Percentiles rank a stretch among this genome's conserved stretches.
phyloP scores from a whole-genome alignment of 2,888 invertebrate genomes.

The Caenorhabditis japonica region DNA sequence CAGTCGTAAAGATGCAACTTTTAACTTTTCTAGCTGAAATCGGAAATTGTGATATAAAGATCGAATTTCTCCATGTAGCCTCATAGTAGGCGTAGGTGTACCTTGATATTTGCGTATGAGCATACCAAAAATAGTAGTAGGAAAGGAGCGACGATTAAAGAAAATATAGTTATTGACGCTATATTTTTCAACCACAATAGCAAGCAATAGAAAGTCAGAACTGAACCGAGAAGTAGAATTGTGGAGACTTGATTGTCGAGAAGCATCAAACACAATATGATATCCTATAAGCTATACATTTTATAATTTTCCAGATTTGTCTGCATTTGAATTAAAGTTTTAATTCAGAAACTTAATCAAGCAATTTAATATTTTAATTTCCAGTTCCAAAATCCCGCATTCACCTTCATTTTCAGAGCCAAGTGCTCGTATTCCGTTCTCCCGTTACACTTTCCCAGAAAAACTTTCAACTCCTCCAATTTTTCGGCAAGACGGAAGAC shows the following conservation, averaged over 20 bases:
- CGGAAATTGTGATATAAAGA: neutral
- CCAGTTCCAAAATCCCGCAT: too few relatives aligned
- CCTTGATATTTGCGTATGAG: constrained; percentile 28
- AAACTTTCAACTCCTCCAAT: constrained; percentile 18
- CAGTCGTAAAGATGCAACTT: constrained; percentile 41
- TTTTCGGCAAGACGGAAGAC: constrained; percentile 32
- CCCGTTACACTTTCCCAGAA: constrained; percentile 46
- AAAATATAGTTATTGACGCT: constrained; percentile 21
- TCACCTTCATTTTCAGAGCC: constrained; percentile 45
- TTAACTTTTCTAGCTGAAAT: constrained; percentile 40
- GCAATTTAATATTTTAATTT: too few relatives aligned
- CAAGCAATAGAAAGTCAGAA: constrained; percentile 29
- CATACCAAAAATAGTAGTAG: constrained; percentile 24
- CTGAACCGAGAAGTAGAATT: constrained; percentile 8
- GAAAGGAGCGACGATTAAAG: constrained; percentile 21
- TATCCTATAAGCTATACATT: constrained; percentile 48
- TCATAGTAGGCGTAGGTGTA: neutral
- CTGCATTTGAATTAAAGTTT: too few relatives aligned
- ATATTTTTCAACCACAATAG: constrained; percentile 26
- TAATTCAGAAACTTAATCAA: too few relatives aligned
- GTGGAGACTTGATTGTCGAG: constrained; percentile 24
- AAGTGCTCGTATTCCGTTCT: constrained; percentile 50
- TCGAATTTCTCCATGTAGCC: too few relatives aligned
- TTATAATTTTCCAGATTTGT: too few relatives aligned
- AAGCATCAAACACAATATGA: constrained; percentile 16